Conservation (phyloP, 2,888 invertebrate species). For the Diachrysia chrysitis region DNA sequence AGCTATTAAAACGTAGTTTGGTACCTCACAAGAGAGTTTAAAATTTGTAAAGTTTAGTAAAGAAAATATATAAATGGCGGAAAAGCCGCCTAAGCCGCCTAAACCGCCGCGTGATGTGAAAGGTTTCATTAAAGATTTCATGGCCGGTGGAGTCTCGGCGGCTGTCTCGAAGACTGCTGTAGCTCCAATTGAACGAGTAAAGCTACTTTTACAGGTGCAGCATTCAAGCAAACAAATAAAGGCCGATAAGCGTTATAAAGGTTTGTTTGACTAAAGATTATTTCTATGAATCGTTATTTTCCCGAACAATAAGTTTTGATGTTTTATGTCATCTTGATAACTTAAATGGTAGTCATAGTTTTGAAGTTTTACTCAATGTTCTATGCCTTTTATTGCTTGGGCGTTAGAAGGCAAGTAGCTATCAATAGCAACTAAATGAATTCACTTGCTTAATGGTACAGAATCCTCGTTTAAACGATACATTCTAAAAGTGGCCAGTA, state of each 20-base stretch:
- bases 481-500: too few relatives aligned
- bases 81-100: not conserved
- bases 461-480: too few relatives aligned
- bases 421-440: too few relatives aligned
- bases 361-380: too few relatives aligned
- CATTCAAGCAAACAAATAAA: slow-evolving; percentile 97
- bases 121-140: slow-evolving; percentile 92
- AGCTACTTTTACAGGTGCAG: slow-evolving; percentile 97
- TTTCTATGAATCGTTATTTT: not conserved
- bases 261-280: slow-evolving; percentile 51
- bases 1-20: not conserved
- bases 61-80: slow-evolving; percentile 20
- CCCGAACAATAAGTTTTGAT: not conserved
- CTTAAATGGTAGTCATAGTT: too few relatives aligned
- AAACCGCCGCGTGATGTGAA: not conserved
- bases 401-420: too few relatives aligned
- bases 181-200: slow-evolving; percentile 98
- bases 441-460: too few relatives aligned
- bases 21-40: not conserved
- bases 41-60: not conserved
- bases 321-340: not conserved
- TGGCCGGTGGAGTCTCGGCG: slow-evolving; percentile 97
- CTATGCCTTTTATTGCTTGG: too few relatives aligned
- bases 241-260: slow-evolving; percentile 96
- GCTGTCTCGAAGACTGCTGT: slow-evolving; percentile 98